These are phyloP conservation scores for Columba janthina DNA, from an alignment of 2,113 vertebrate genomes.

Conservation along the genomic window DNA sequence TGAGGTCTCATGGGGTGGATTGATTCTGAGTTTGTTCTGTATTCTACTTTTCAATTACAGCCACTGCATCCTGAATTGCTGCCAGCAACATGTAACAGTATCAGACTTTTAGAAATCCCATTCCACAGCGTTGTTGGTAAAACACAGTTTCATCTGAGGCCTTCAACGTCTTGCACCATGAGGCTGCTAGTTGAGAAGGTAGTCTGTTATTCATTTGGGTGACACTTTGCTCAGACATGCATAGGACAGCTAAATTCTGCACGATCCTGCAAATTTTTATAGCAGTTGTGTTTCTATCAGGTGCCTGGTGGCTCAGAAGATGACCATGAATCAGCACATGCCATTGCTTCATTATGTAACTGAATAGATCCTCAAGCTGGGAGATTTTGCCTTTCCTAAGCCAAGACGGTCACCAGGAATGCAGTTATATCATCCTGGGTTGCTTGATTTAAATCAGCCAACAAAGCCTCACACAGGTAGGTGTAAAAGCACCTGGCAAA, in stretches of 20 bases:
- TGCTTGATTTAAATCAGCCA: not conserved
- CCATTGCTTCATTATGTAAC: not conserved
- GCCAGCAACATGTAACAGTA: not conserved
- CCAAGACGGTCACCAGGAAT: not conserved
- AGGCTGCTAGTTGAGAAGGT: not conserved
- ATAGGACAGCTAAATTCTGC: not conserved
- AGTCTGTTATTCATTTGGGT: not conserved
- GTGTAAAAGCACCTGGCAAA: not conserved
- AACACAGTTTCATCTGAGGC: not conserved
- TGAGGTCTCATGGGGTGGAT: not conserved
- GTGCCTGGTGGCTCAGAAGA: not conserved
- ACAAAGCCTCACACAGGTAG: not conserved
- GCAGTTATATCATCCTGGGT: not conserved
- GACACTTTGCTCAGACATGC: not conserved
- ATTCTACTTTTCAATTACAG: not conserved
- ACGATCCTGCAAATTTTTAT: not conserved
- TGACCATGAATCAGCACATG: accelerated
- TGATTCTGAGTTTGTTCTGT: not conserved
- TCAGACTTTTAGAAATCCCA: not conserved
- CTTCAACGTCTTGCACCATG: not conserved
- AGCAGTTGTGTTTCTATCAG: not conserved
- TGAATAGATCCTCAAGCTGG: not conserved
- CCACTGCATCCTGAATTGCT: not conserved
- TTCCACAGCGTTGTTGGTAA: not conserved
- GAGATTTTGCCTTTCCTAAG: not conserved